Conservation (phyloP, 2,888 invertebrate genomes). For the Epinotia ramella region DNA sequence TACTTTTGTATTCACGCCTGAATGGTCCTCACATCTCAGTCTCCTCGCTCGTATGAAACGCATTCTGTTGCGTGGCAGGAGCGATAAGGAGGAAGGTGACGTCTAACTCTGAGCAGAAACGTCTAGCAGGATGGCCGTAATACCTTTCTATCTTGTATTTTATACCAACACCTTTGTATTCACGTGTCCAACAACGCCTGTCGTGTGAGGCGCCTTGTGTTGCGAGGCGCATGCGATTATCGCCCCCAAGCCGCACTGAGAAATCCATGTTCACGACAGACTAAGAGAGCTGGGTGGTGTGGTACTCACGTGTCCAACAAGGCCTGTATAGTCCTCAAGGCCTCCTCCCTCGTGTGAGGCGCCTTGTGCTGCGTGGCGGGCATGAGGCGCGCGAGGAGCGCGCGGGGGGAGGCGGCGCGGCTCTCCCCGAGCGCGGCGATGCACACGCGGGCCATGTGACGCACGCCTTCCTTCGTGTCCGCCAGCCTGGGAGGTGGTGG, state of each 20-base stretch:
- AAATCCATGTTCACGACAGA: no score
- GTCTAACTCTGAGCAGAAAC: background rate
- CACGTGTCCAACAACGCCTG: slow-evolving; percentile 92
- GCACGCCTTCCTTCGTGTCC: slow-evolving; percentile 78
- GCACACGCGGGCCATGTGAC: no score
- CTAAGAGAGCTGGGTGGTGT: background rate
- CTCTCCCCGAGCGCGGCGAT: slow-evolving; percentile 52
- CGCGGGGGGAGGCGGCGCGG: no score
- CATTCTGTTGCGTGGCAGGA: slow-evolving; percentile 89
- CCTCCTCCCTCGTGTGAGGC: slow-evolving; percentile 96
- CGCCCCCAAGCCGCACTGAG: no score
- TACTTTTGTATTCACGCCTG: slow-evolving; percentile 53
- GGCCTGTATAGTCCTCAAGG: slow-evolving; percentile 92
- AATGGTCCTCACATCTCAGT: slow-evolving; percentile 89
- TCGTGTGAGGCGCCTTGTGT: no score
- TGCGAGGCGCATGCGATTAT: no score
- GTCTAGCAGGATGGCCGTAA: slow-evolving; percentile 56
- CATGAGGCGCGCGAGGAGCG: no score
- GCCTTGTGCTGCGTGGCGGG: slow-evolving; percentile 89
- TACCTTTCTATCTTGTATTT: slow-evolving; percentile 73
- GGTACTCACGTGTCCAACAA: slow-evolving; percentile 89
- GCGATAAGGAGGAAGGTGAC: background rate
- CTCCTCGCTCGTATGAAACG: slow-evolving; percentile 96
- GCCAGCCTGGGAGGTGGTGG: slow-evolving; percentile 64
- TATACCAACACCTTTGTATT: slow-evolving; percentile 91